A percentile compares a stretch with the other conserved stretches of the same genome.
Evolutionary conservation across 1,140 invertebrate genomes (phyloP).

Genomic region (Cyclina sinensis): DNA sequence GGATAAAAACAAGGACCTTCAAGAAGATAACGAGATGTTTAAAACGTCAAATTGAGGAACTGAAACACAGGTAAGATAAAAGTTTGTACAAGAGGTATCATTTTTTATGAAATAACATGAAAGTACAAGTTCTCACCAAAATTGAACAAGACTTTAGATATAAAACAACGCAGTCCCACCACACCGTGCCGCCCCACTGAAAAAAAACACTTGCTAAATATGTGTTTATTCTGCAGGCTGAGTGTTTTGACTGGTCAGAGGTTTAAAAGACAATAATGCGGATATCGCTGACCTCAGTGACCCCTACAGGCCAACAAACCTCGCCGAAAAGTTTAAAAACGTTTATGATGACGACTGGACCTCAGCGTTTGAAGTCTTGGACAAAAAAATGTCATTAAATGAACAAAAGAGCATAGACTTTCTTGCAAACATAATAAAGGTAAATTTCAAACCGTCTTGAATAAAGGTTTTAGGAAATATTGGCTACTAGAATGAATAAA

Average conservation of each 20-base stretch:
- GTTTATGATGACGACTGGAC: constrained; percentile 70
- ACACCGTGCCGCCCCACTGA: no score
- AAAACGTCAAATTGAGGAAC: neutral
- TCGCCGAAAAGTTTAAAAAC: constrained; percentile 51
- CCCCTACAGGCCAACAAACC: constrained; percentile 54
- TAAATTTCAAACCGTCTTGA: no score
- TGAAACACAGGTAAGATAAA: neutral
- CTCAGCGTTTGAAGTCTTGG: constrained; percentile 31
- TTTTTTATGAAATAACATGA: no score
- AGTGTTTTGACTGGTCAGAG: constrained; percentile 50
- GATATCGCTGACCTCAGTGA: constrained; percentile 65
- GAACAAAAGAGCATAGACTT: constrained; percentile 32
- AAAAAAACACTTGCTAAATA: no score
- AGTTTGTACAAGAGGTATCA: no score
- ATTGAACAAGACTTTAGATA: no score
- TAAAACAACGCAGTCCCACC: no score
- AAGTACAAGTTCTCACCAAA: no score
- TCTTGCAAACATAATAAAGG: constrained; percentile 29
- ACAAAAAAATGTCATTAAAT: neutral
- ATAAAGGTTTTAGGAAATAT: no score
- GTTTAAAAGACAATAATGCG: constrained; percentile 51
- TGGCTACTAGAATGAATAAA: no score
- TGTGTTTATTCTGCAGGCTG: constrained; percentile 31
- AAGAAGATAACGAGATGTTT: neutral
- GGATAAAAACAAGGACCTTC: neutral